These are phyloP conservation scores for Lepidostoma basale DNA, from an alignment of 1,140 invertebrate genomes.

Conservation along the genomic window DNA sequence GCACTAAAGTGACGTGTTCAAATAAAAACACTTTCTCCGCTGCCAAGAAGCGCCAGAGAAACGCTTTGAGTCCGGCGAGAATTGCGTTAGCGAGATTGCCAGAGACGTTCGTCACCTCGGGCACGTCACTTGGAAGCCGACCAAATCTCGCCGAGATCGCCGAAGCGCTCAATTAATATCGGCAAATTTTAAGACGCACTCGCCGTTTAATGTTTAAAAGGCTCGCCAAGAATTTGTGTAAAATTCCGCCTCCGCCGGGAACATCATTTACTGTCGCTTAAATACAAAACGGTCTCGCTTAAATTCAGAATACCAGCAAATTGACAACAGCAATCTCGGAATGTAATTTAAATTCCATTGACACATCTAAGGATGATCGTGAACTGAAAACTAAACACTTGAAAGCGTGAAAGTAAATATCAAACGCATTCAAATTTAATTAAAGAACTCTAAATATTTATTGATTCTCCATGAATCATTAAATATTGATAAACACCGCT, in stretches of 20 bases:
- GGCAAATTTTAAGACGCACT: not conserved
- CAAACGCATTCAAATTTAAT: too few species aligned
- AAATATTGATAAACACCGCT: too few species aligned
- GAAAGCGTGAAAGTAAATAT: too few species aligned
- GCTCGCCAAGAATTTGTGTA: conserved; percentile 5
- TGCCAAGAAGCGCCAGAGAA: not conserved
- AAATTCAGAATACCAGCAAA: too few species aligned
- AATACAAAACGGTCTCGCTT: not conserved
- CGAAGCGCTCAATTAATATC: conserved; percentile 13
- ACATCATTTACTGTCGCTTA: conserved; percentile 13
- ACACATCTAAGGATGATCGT: too few species aligned
- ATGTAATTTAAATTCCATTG: too few species aligned
- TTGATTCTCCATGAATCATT: too few species aligned
- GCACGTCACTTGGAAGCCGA: conserved; percentile 10
- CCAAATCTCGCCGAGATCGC: conserved; percentile 1
- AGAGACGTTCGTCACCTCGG: conserved; percentile 3
- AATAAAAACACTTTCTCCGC: not conserved
- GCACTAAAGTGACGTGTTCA: too few species aligned
- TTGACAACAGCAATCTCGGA: not conserved
- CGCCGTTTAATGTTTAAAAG: conserved; percentile 11
- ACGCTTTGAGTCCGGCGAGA: not conserved
- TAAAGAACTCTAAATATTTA: too few species aligned
- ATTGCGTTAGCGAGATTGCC: not conserved
- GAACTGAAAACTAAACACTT: too few species aligned
- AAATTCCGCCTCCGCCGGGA: not conserved